Percentiles rank a stretch among this genome's conserved stretches.
phyloP scores from a whole-genome alignment of 2,888 invertebrate species.

The Empis stercorea region DNA sequence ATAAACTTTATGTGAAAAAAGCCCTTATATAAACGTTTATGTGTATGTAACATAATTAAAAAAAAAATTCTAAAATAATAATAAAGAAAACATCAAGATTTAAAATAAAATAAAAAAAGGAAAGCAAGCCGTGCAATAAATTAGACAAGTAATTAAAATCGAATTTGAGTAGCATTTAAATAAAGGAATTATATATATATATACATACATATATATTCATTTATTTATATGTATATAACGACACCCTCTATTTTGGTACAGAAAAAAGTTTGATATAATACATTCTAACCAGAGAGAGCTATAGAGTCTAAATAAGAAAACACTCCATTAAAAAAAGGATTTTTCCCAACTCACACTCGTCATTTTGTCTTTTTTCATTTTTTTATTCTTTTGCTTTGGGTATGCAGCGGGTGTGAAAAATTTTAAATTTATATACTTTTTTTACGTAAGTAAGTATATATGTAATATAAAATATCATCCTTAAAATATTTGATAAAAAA shows the following conservation, averaged over 20 bases:
- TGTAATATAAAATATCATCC: too few relatives aligned
- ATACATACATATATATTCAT: too few relatives aligned
- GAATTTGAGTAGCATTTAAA: conserved; percentile 14
- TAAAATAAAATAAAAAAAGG: not conserved
- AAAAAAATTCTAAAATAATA: not conserved
- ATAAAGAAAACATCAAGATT: not conserved
- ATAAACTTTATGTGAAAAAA: too few relatives aligned
- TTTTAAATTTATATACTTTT: not conserved
- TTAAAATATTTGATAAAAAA: too few relatives aligned
- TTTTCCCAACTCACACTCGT: too few relatives aligned
- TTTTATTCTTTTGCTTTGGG: too few relatives aligned
- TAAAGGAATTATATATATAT: not conserved
- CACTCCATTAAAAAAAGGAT: conserved; percentile 9
- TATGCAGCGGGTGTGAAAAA: not conserved
- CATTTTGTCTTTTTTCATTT: too few relatives aligned
- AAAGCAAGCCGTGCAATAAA: conserved; percentile 8
- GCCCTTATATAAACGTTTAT: not conserved
- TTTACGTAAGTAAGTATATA: too few relatives aligned
- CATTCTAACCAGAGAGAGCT: too few relatives aligned
- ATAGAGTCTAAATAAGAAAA: not conserved
- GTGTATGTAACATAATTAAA: not conserved
- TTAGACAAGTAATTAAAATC: conserved; percentile 15
- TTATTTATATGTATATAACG: too few relatives aligned
- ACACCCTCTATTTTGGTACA: too few relatives aligned
- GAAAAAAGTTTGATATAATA: too few relatives aligned